phyloP scores from a whole-genome alignment of 2,888 invertebrate genomes.

The Lasioglossum leucozonium region DNA sequence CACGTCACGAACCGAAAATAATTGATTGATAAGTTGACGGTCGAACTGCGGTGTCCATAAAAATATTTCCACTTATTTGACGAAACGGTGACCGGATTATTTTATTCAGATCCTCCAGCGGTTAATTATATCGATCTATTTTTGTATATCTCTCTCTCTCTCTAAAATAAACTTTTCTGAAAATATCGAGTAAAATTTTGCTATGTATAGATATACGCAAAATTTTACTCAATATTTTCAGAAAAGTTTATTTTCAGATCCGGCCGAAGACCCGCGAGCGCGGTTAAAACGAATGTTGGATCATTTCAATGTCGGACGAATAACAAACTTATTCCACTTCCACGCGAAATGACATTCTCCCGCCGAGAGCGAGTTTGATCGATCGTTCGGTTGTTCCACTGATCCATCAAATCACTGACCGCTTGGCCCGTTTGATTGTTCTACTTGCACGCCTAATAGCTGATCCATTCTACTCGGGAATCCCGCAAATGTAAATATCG shows the following conservation, averaged over 20 bases:
- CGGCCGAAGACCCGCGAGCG: too few relatives aligned
- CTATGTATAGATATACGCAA: too few relatives aligned
- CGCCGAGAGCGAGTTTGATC: background rate
- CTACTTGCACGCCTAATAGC: background rate
- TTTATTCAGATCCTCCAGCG: accelerated
- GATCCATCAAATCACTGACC: background rate
- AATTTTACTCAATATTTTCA: too few relatives aligned
- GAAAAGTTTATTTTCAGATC: too few relatives aligned
- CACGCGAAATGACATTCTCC: background rate
- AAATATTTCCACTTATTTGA: background rate
- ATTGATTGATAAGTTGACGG: background rate
- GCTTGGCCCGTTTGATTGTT: background rate
- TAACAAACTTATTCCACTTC: background rate
- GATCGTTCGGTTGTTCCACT: background rate
- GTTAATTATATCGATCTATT: too few relatives aligned
- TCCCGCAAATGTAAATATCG: background rate
- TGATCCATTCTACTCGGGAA: conserved; percentile 13
- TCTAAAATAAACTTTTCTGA: too few relatives aligned
- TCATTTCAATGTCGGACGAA: background rate
- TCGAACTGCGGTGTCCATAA: background rate
- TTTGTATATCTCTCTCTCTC: too few relatives aligned
- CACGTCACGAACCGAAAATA: background rate
- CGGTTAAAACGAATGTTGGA: too few relatives aligned
- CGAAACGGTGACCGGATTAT: background rate
- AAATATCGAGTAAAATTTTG: too few relatives aligned